Evolutionary conservation across 2,797 vertebrate species (phyloP), one percentile per base, ranked within the genome.

Genomic region (Agapornis canus): DNA sequence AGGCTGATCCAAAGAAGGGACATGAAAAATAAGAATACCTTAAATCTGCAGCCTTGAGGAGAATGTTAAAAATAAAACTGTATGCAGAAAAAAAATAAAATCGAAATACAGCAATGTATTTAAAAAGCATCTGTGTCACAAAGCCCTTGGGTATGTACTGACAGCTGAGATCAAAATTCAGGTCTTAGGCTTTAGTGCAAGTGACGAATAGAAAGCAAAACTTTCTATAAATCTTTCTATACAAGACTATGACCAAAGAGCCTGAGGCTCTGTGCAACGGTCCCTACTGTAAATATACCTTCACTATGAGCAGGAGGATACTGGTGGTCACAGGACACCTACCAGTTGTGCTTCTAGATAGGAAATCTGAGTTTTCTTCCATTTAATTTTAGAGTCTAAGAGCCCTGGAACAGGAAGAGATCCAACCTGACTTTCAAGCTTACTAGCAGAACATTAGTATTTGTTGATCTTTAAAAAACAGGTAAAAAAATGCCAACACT

Each of bases 11-110:
- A 87, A 82, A 89, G 61, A 73, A 20, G 9, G 37, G 31, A 59
- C 40, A 80, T 8, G 31, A 83, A 92, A 94, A 94, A 94, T 27
- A 78, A 59, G 65, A 78, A 54, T 47, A 75, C 23, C 17, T 51
- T 54, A 49, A 61, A 25, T 65, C 54, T 1, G 2, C 15, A 61
- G 37, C 22, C 52, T 92, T 37, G 54, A 82, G 18, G 18, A 54
- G 20, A 85, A 72, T 48, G 40, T 52, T 14, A 10, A 49, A 92
- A 64, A 56, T 6, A 90, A 11, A 66, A 40, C 4, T 56, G 61
- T 45, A 84, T 73, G 70, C 6, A 47, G 77, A 39, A 59, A 69
- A 42, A 42, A 79, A 81, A 45, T 9, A 51, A 71, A 66, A 51
- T 7, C 0, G 37, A 91, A 90, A 48, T 3, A 7, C 17, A 92